Conservation (phyloP, 2,113 vertebrate species). For the Carassius gibelio region DNA sequence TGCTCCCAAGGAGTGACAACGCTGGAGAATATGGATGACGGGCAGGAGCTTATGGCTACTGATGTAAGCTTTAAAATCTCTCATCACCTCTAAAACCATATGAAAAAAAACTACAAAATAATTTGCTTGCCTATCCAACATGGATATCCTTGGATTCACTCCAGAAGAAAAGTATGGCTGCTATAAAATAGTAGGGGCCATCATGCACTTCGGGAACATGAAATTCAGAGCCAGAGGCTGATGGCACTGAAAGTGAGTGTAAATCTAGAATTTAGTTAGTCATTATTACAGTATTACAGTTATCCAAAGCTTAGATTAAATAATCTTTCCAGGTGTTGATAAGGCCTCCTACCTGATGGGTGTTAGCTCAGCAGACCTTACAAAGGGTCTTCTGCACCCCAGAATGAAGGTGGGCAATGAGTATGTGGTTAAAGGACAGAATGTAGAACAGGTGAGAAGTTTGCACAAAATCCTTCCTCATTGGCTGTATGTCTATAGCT, state of each 20-base stretch:
- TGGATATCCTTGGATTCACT: constrained; percentile 93
- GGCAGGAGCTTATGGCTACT: constrained; percentile 86
- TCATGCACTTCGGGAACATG: constrained; percentile 98
- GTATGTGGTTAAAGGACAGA: constrained; percentile 93
- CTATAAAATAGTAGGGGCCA: constrained; percentile 93
- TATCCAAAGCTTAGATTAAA: not conserved
- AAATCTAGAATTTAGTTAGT: not conserved
- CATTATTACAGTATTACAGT: not conserved
- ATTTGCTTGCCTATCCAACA: constrained; percentile 71
- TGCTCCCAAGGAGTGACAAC: constrained; percentile 92
- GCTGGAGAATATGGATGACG: constrained; percentile 88
- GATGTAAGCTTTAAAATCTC: constrained; percentile 75
- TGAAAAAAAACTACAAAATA: not conserved
- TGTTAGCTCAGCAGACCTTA: constrained; percentile 91
- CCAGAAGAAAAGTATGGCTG: constrained; percentile 87
- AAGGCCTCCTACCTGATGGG: constrained; percentile 96
- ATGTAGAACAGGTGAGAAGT: constrained; percentile 85
- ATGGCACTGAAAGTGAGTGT: constrained; percentile 89
- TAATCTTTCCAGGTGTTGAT: constrained; percentile 81
- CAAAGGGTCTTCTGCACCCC: constrained; percentile 92
- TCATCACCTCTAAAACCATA: not conserved
- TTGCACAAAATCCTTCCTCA: not conserved
- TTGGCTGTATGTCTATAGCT: not conserved
- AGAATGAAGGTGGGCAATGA: constrained; percentile 94
- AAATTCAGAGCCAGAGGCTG: constrained; percentile 94